Evolutionary conservation across 2,113 vertebrate species (phyloP).

Genomic region (Hippocampus mohnikei): DNA sequence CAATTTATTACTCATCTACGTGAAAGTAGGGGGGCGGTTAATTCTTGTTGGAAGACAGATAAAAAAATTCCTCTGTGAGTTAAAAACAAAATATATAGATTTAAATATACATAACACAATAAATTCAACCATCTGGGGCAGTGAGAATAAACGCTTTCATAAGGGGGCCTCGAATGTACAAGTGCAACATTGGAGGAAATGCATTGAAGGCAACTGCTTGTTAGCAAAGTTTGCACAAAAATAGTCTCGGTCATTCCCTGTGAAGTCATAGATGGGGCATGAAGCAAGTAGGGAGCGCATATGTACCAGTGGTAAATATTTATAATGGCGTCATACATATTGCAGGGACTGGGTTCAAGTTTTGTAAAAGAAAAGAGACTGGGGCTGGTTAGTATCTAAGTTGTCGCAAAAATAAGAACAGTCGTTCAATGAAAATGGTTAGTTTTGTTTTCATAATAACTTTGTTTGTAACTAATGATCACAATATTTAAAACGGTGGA

Average conservation of each 20-base stretch:
- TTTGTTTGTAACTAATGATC: neutral
- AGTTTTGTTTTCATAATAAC: neutral
- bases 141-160: conserved; percentile 22
- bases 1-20: conserved; percentile 55
- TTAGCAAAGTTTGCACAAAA: conserved; percentile 57
- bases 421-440: neutral
- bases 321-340: conserved; percentile 52
- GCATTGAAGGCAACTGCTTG: conserved; percentile 66
- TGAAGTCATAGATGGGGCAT: conserved; percentile 34
- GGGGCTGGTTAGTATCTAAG: conserved; percentile 37
- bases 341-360: conserved; percentile 44
- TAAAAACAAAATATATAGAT: conserved; percentile 45
- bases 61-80: conserved; percentile 47
- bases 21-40: conserved; percentile 38
- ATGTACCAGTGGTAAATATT: neutral
- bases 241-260: conserved; percentile 39
- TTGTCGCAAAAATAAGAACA: conserved; percentile 32
- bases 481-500: conserved; percentile 1
- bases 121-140: conserved; percentile 26
- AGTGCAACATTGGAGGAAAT: conserved; percentile 15
- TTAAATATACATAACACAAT: conserved; percentile 38
- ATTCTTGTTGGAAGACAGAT: conserved; percentile 59
- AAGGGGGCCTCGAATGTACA: conserved; percentile 20
- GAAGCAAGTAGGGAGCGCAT: conserved; percentile 16
- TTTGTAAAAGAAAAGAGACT: conserved; percentile 5